phyloP scores from a whole-genome alignment of 2,797 vertebrate genomes.

The Nannoperca australis region DNA sequence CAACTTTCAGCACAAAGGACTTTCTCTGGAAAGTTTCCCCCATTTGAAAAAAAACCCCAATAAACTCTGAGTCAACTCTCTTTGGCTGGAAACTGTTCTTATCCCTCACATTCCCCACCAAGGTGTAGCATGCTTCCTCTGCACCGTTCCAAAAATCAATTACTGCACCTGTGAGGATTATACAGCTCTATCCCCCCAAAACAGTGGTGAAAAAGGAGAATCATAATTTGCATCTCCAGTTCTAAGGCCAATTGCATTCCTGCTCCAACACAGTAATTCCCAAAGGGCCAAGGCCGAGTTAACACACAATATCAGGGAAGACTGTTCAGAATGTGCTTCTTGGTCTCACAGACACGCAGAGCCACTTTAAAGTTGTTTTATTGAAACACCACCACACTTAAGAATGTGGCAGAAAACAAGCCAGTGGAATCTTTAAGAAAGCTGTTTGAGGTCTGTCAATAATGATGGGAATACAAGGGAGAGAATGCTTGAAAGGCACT shows the following conservation, averaged over 20 bases:
- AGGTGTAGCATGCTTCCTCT: slow-evolving; percentile 28
- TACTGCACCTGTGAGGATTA: slow-evolving; percentile 45
- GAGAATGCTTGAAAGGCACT: slow-evolving; percentile 61
- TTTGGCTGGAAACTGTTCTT: slow-evolving; percentile 48
- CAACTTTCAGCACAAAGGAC: slow-evolving; percentile 27
- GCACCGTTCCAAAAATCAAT: slow-evolving; percentile 51
- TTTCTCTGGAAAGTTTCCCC: slow-evolving; percentile 44
- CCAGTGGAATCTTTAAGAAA: slow-evolving; percentile 25
- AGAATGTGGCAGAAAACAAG: slow-evolving; percentile 39
- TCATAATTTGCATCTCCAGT: slow-evolving; percentile 56
- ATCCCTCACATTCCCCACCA: slow-evolving; percentile 37
- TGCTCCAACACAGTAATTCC: slow-evolving; percentile 8
- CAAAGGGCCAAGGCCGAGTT: slow-evolving; percentile 28
- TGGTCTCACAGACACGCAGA: slow-evolving; percentile 37
- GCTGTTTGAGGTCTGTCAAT: slow-evolving; percentile 68
- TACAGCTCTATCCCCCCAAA: slow-evolving; percentile 17
- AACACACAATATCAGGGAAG: slow-evolving; percentile 39
- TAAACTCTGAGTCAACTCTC: slow-evolving; percentile 59
- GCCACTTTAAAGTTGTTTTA: slow-evolving; percentile 40
- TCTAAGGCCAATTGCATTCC: slow-evolving; percentile 39
- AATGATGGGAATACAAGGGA: slow-evolving; percentile 54
- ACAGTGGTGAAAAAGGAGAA: slow-evolving; percentile 14
- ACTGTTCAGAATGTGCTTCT: slow-evolving; percentile 28
- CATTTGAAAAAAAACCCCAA: slow-evolving; percentile 6
- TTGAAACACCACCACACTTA: slow-evolving; percentile 28